These are phyloP conservation scores for Chrysomela aeneicollis DNA, from an alignment of 2,888 invertebrate genomes.

Conservation along the genomic window DNA sequence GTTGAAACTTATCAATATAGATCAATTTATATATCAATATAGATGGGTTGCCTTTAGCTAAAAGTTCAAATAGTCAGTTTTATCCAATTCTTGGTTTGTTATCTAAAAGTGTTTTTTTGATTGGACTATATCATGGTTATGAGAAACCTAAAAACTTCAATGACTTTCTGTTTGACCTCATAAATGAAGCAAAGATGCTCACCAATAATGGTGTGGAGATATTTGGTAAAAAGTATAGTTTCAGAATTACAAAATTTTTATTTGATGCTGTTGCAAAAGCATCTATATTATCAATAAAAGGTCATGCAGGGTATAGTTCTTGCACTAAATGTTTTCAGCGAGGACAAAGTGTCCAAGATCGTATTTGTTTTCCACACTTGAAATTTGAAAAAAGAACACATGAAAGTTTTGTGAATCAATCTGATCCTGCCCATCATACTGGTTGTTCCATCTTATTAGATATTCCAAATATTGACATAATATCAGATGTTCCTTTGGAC, in stretches of 20 bases:
- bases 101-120: conserved; percentile 15
- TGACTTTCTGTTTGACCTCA: neutral
- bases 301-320: conserved; percentile 19
- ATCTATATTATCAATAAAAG: conserved; percentile 18
- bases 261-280: conserved; percentile 21
- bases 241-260: conserved; percentile 14
- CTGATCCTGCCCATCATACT: conserved; percentile 33
- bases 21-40: too few species aligned
- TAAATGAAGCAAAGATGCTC: conserved; percentile 1
- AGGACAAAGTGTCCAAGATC: conserved; percentile 17
- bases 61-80: conserved; percentile 14
- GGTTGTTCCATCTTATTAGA: conserved; percentile 20
- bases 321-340: conserved; percentile 32
- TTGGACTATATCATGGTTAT: conserved; percentile 21
- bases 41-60: conserved; percentile 17
- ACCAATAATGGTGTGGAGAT: conserved; percentile 12
- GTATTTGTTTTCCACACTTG: conserved; percentile 29
- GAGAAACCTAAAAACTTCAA: conserved; percentile 22
- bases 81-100: conserved; percentile 12
- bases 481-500: conserved; percentile 35
- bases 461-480: conserved; percentile 30
- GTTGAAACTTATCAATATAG: too few species aligned
- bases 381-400: conserved; percentile 30
- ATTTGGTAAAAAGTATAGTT: conserved; percentile 10
- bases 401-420: conserved; percentile 27